A percentile compares a stretch with the other conserved stretches of the same genome.
phyloP scores from a whole-genome alignment of 2,113 vertebrate species.

The Fulica atra region DNA sequence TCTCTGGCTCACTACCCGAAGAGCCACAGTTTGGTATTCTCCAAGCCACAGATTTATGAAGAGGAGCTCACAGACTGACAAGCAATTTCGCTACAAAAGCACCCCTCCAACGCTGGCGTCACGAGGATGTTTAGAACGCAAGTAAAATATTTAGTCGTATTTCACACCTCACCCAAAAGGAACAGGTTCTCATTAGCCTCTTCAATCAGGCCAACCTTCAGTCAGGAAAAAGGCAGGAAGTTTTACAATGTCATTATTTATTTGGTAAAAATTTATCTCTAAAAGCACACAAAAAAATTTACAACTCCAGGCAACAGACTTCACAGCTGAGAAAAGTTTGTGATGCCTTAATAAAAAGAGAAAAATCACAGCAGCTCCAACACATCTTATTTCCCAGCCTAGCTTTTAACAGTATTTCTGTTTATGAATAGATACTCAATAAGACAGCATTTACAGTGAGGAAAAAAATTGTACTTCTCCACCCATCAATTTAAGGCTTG shows the following conservation, averaged over 20 bases:
- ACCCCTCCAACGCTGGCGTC: background rate
- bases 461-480: constrained; percentile 63
- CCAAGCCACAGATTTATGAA: constrained; percentile 60
- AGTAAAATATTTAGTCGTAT: constrained; percentile 65
- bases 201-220: constrained; percentile 57
- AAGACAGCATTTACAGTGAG: constrained; percentile 64
- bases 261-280: constrained; percentile 57
- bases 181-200: constrained; percentile 61
- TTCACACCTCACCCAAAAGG: constrained; percentile 63
- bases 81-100: constrained; percentile 63
- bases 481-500: constrained; percentile 62
- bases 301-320: constrained; percentile 4
- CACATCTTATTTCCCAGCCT: background rate
- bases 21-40: constrained; percentile 54
- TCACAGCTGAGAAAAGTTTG: constrained; percentile 22
- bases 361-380: constrained; percentile 33
- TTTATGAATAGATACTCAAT: constrained; percentile 63
- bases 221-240: constrained; percentile 56
- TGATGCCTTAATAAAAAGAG: background rate
- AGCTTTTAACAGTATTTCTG: constrained; percentile 61
- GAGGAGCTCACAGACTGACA: constrained; percentile 58
- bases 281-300: constrained; percentile 40
- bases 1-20: constrained; percentile 46
- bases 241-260: constrained; percentile 62
- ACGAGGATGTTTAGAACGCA: constrained; percentile 38